These are phyloP conservation scores for Taurulus bubalis DNA, from an alignment of 2,113 vertebrate genomes.

Conservation along the genomic window DNA sequence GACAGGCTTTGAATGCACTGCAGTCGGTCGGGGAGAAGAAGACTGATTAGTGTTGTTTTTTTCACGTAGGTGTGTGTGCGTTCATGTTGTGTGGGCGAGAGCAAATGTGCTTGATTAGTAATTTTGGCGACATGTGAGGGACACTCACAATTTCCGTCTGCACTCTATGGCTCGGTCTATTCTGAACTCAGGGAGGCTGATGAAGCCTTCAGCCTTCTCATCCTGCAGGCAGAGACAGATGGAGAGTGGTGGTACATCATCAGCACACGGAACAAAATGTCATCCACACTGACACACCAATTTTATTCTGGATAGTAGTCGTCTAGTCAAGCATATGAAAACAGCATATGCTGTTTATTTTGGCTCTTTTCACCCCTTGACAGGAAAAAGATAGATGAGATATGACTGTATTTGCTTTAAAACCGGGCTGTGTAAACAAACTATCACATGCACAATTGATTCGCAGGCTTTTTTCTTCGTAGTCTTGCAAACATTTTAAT, in stretches of 20 bases:
- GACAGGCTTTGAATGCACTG: slow-evolving; percentile 94
- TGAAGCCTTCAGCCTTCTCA: slow-evolving; percentile 93
- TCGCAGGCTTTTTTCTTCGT: not conserved
- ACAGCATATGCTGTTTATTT: slow-evolving; percentile 64
- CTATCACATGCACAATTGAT: not conserved
- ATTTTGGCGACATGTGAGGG: slow-evolving; percentile 64
- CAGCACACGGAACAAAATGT: slow-evolving; percentile 65
- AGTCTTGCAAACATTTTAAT: not conserved
- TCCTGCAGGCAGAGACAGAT: slow-evolving; percentile 84
- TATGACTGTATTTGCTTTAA: not conserved
- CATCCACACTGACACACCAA: slow-evolving; percentile 49
- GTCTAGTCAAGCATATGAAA: slow-evolving; percentile 47
- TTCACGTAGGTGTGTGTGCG: slow-evolving; percentile 20
- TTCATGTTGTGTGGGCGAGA: slow-evolving; percentile 51
- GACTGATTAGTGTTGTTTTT: slow-evolving; percentile 58
- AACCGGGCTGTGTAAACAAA: not conserved
- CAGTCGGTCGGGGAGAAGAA: slow-evolving; percentile 59
- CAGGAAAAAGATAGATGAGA: slow-evolving; percentile 26
- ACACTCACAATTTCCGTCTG: slow-evolving; percentile 92
- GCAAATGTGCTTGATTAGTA: slow-evolving; percentile 75
- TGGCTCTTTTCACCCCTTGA: slow-evolving; percentile 25
- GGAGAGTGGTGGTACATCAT: slow-evolving; percentile 66
- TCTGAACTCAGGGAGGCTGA: slow-evolving; percentile 93
- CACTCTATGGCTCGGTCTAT: slow-evolving; percentile 92
- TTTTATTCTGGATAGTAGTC: slow-evolving; percentile 43